phyloP scores from a whole-genome alignment of 2,113 vertebrate genomes.

The Morone chrysops region DNA sequence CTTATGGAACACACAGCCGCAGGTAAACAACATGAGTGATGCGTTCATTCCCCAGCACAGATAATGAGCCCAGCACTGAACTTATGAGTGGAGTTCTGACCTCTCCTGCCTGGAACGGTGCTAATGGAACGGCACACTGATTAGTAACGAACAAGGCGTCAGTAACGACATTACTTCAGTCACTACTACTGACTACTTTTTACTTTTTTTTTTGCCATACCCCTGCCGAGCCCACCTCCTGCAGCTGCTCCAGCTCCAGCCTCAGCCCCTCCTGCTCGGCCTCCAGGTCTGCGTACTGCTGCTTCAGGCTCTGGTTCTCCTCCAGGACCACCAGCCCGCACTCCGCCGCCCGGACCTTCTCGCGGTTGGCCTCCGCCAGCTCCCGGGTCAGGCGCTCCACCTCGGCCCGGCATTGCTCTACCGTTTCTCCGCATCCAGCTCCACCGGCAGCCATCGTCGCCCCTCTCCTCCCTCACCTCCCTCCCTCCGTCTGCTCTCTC shows the following conservation, averaged over 20 bases:
- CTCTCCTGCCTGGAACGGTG: neutral
- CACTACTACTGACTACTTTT: too few relatives aligned
- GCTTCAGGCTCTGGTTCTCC: constrained; percentile 96
- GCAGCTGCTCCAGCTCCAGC: constrained; percentile 95
- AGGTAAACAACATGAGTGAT: neutral
- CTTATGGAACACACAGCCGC: neutral
- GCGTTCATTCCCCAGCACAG: too few relatives aligned
- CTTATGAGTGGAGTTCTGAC: neutral
- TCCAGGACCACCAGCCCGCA: constrained; percentile 96
- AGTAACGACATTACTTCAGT: neutral
- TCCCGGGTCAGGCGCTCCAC: constrained; percentile 92
- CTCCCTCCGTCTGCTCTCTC: constrained; percentile 45
- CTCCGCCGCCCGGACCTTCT: constrained; percentile 97
- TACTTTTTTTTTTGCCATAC: constrained; percentile 29
- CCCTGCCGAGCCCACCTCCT: constrained; percentile 87
- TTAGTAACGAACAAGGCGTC: neutral
- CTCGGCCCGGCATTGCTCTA: constrained; percentile 91
- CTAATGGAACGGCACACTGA: neutral
- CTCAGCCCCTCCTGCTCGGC: constrained; percentile 91
- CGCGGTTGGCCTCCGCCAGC: constrained; percentile 94
- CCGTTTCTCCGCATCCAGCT: constrained; percentile 84
- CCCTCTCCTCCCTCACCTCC: constrained; percentile 16
- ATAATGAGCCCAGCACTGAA: neutral
- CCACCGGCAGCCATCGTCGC: constrained; percentile 94
- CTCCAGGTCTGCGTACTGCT: constrained; percentile 95